Base-by-base conservation (phyloP, 2,888 invertebrate genomes). In the Phorcus lineatus region DNA sequence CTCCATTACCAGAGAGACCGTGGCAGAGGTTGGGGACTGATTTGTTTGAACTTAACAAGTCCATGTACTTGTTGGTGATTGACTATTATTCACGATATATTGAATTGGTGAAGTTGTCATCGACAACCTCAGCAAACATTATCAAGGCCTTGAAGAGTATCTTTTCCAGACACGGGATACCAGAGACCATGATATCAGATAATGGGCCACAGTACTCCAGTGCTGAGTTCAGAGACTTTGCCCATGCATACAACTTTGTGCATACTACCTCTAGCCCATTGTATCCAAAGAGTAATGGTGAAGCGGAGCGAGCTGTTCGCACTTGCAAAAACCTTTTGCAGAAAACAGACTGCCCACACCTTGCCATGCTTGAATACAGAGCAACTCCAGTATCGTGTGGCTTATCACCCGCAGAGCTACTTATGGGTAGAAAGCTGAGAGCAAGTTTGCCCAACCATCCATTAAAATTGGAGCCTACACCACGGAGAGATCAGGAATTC, bases 221-320 rank as follows among this genome's bases (percentile, higher is more conserved):
- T 2, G 78, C 81, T 9, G 66, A 79, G 24, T n/a, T 86, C 16
- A 81, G 84, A 47, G 80, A 82, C 9, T 83, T 85, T 67, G 80
- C 80, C 17, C 77, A 79, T 54, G 17, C 57, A 36, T 84, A 82
- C 47, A 47, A 47, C 47, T 47, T 47, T 47, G 47, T 9, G 47
- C 47, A 47, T 47, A 47, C 47, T 13, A 47, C 47, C 7, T 13
- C 47, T 1, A 47, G 47, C 47, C 47, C 47, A 47, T 47, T 47
- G 47, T 47, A 83, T 47, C 81, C 80, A 2, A 77, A 81, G 47
- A 66, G 77, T 22, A 84, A 86, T 52, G 80, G 81, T 0, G 75
- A 81, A 40, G 79, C 81, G 0, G 82, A 84, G 76, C 76, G 79
- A 40, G 81, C 80, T 17, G 47, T 47, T 13, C 47, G 47, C 13